phyloP scores from a whole-genome alignment of 2,797 vertebrate species.

The Cyprinella venusta region DNA sequence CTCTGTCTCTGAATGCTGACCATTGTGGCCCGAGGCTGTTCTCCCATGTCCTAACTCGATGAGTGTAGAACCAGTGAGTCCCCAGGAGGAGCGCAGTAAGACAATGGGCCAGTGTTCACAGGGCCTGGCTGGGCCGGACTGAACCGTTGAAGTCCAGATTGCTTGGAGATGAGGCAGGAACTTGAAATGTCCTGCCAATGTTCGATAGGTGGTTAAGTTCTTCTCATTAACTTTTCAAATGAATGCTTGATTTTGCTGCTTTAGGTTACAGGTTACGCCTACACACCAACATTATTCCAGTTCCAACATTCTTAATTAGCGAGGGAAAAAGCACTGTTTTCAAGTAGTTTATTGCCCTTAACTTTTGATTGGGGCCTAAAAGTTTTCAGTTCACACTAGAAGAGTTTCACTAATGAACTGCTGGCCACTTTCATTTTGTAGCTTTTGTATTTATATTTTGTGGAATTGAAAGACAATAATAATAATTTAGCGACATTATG shows the following conservation, averaged over 20 bases:
- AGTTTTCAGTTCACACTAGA: not conserved
- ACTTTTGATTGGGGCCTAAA: not conserved
- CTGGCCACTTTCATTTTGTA: not conserved
- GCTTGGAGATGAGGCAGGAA: not conserved
- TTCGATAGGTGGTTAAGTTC: not conserved
- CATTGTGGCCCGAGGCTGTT: slow-evolving; percentile 41
- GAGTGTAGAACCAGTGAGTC: slow-evolving; percentile 40
- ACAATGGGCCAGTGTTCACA: slow-evolving; percentile 49
- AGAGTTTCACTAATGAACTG: not conserved
- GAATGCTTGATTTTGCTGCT: not conserved
- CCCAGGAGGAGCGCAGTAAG: slow-evolving; percentile 30
- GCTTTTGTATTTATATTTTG: no score
- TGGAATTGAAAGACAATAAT: not conserved
- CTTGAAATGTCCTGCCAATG: slow-evolving; percentile 3
- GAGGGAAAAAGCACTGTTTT: not conserved
- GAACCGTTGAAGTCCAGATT: slow-evolving; percentile 14
- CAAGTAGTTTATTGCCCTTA: not conserved
- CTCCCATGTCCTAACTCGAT: slow-evolving; percentile 30
- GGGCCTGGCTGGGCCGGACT: slow-evolving; percentile 6
- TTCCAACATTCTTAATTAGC: not conserved
- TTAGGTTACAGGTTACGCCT: not conserved
- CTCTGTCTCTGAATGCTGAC: slow-evolving; percentile 45
- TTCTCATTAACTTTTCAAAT: not conserved
- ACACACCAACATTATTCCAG: no score
- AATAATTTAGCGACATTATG: not conserved